Percentiles rank a stretch among this genome's conserved stretches.
Conservation (phyloP, 2,888 invertebrate species). For the Temnothorax ravouxi region DNA sequence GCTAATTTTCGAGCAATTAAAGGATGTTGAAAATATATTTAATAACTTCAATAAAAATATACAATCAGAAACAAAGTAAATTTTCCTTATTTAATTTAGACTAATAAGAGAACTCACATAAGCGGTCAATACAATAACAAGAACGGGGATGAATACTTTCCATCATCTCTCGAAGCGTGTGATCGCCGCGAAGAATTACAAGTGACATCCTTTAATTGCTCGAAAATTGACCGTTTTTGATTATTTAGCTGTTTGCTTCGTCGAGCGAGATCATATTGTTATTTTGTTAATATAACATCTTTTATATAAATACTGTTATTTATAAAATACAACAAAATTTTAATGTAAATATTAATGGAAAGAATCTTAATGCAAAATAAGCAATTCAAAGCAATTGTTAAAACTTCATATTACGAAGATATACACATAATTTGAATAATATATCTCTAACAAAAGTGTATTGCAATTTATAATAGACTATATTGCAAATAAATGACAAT, state of each 20-base stretch:
- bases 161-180: too few species aligned
- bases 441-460: neutral
- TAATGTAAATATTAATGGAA: neutral
- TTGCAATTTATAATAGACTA: neutral
- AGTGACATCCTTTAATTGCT: too few species aligned
- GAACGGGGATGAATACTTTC: too few species aligned
- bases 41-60: neutral
- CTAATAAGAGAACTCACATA: too few species aligned
- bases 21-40: too few species aligned
- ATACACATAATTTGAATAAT: neutral
- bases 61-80: neutral
- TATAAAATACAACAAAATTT: conserved; percentile 14
- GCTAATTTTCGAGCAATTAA: too few species aligned
- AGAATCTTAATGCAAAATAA: neutral
- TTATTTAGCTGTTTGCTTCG: too few species aligned
- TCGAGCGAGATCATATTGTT: neutral
- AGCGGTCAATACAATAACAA: too few species aligned
- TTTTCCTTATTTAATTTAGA: too few species aligned
- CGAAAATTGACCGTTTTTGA: too few species aligned
- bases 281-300: neutral
- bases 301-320: neutral
- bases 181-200: too few species aligned
- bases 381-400: neutral
- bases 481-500: conserved; percentile 51
- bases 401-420: neutral